Evolutionary conservation across 2,113 vertebrate species (phyloP).

Genomic region (Raja brachyura): DNA sequence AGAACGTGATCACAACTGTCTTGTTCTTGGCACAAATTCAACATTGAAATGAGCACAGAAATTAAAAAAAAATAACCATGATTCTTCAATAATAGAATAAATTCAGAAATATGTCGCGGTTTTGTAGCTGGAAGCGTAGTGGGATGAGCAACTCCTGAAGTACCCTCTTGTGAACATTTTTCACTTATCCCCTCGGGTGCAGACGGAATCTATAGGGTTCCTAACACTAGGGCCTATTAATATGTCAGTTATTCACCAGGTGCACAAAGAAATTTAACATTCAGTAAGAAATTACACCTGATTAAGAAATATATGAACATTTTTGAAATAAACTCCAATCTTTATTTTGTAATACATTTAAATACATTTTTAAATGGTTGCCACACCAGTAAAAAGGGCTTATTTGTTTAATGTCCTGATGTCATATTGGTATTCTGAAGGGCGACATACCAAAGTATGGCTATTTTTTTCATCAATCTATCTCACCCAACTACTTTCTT

Average conservation of each 20-base stretch:
- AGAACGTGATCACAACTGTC: not conserved
- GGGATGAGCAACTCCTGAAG: not conserved
- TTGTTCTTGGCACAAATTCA: not conserved
- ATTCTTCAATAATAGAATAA: not conserved
- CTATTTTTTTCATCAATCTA: not conserved
- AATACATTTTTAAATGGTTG: not conserved
- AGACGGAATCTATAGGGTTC: not conserved
- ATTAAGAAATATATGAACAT: not conserved
- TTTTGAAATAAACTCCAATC: not conserved
- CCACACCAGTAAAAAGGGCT: not conserved
- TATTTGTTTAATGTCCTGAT: not conserved
- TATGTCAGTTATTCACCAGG: not conserved
- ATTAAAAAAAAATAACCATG: not conserved
- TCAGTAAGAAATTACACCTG: not conserved
- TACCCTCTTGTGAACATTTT: not conserved
- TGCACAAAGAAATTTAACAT: slow-evolving; percentile 10
- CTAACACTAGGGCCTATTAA: not conserved
- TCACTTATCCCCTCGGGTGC: slow-evolving; percentile 7
- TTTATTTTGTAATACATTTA: not conserved
- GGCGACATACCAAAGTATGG: not conserved
- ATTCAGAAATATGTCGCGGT: not conserved
- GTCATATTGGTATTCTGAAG: not conserved
- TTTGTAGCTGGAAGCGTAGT: not conserved
- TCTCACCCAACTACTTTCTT: not conserved
- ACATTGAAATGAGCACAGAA: not conserved